Conservation (phyloP, 1,140 invertebrate genomes). For the Diabrotica undecimpunctata region DNA sequence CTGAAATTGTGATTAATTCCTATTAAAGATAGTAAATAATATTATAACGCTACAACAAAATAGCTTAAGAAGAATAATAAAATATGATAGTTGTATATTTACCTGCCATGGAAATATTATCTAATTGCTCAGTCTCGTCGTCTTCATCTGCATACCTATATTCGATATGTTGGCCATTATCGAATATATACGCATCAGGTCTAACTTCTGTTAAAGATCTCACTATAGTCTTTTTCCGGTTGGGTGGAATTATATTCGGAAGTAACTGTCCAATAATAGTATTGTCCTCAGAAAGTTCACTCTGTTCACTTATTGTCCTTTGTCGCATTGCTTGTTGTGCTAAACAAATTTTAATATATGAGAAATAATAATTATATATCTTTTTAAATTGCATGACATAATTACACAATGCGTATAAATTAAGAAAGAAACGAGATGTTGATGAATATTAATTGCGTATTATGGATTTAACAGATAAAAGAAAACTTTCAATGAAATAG, state of each 20-base stretch:
- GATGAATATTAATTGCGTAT: no score
- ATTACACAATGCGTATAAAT: no score
- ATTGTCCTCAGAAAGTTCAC: slow-evolving; percentile 51
- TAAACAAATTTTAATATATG: no score
- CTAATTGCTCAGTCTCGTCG: slow-evolving; percentile 36
- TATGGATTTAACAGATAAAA: no score
- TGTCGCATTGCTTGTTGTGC: slow-evolving; percentile 25
- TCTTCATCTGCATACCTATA: slow-evolving; percentile 53
- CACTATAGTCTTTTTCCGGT: slow-evolving; percentile 26
- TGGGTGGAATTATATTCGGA: slow-evolving; percentile 11
- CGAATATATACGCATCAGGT: slow-evolving; percentile 56
- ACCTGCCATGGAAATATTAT: slow-evolving; percentile 44
- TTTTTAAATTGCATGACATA: no score
- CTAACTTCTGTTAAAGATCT: slow-evolving; percentile 61
- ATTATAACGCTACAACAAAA: no score
- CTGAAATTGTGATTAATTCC: no score
- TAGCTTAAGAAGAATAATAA: no score
- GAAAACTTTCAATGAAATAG: no score
- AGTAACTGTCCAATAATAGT: slow-evolving; percentile 25
- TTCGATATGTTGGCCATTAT: slow-evolving; percentile 55
- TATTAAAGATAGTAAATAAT: no score
- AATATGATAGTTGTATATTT: slow-evolving; percentile 28
- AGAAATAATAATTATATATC: no score
- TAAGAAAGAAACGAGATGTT: no score
- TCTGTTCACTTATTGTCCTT: slow-evolving; percentile 46